These are phyloP conservation scores for Falco columbarius DNA, from an alignment of 2,797 vertebrate genomes.

Conservation along the genomic window DNA sequence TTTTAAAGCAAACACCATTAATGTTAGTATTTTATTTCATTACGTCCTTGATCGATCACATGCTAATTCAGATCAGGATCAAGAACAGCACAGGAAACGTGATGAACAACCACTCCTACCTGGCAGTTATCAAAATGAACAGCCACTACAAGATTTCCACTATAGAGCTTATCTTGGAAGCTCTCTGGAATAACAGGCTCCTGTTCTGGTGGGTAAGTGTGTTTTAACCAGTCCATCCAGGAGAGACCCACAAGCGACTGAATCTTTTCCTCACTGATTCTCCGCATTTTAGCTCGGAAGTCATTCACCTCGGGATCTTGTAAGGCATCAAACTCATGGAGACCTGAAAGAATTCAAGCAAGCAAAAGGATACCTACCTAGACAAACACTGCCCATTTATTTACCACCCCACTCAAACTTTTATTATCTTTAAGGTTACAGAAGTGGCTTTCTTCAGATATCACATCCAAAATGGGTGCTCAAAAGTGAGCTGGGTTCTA, in stretches of 20 bases:
- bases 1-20: neutral
- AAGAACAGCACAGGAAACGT: neutral
- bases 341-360: constrained; percentile 80
- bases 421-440: neutral
- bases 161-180: constrained; percentile 82
- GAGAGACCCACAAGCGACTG: constrained; percentile 87
- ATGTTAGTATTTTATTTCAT: neutral
- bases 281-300: constrained; percentile 93
- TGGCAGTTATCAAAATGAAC: constrained; percentile 94
- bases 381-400: neutral
- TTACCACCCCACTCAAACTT: neutral
- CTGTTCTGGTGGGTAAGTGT: constrained; percentile 90
- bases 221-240: constrained; percentile 91
- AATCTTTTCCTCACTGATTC: constrained; percentile 91
- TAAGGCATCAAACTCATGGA: constrained; percentile 94
- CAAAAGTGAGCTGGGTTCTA: neutral
- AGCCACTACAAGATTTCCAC: constrained; percentile 88
- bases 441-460: neutral
- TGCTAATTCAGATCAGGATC: neutral
- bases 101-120: constrained; percentile 72
- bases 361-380: neutral
- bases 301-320: constrained; percentile 96
- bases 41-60: neutral
- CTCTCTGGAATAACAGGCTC: constrained; percentile 81
- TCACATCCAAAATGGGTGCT: neutral